Evolutionary conservation across 2,113 vertebrate species (phyloP), one percentile per base, ranked within the genome.

Genomic region (Motacilla tschutschensis): DNA sequence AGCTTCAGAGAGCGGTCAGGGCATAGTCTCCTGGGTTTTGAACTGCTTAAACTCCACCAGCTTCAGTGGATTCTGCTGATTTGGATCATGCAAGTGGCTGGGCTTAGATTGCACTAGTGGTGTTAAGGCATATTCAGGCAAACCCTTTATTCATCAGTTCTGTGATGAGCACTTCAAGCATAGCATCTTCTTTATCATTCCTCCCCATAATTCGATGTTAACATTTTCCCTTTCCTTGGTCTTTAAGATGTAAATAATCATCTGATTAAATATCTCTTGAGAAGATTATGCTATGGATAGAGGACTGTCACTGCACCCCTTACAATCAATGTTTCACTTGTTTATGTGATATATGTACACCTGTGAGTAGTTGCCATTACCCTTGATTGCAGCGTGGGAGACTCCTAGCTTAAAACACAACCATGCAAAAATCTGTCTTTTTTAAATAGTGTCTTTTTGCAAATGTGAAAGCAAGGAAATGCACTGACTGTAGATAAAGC

Each of bases 191-290:
- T 83, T 95, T 95, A 93, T 94, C 85, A 85, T 95, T 95, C 93
- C 89, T 85, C 83, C 83, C 87, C 91, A 93, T 91, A 95, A 92
- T 91, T 91, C 57, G 26, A 88, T 71, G 92, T 90, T 95, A 94
- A 88, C 93, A 93, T 93, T 93, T 90, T 92, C 87, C 60, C 85
- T 89, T 93, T 95, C 91, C 90, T 92, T 95, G 87, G 88, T 95
- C 88, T 94, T 96, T 93, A 94, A 95, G 87, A 96, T 95, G 91
- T 96, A 96, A 95, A 94, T 95, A 95, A 95, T 95, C 95, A 93
- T 88, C 95, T 95, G 95, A 95, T 95, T 95, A 95, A 95, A 92
- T 94, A 91, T 95, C 95, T 94, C 93, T 94, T 90, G 88, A 95
- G 95, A 95, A 93, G 93, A 95, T 95, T 94, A 94, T 95, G 93